Evolutionary conservation across 1,140 invertebrate genomes (phyloP), one percentile per base, ranked within the genome.

Genomic region (Micrasema minimum): DNA sequence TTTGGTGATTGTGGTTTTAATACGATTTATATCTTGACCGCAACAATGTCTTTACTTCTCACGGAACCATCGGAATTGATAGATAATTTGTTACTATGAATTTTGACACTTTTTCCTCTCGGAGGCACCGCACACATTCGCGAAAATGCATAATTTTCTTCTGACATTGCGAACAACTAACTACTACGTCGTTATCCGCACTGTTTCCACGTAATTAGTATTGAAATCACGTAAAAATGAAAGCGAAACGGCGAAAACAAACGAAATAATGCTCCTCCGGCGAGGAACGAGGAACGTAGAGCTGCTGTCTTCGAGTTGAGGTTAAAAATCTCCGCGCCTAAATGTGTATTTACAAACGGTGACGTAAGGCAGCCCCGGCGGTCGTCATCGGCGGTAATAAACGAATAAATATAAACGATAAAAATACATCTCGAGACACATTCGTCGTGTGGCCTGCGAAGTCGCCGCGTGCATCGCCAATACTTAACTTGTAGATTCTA

Each of bases 361-460:
- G 65, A 67, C 65, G 65, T 55, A 67, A 67, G 65, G 12, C 35
- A 31, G 35, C 18, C 38, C 16, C 18, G 50, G 50, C 26, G 50
- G n/a, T 41, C 65, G 65, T 67, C 65, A 67, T 50, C 65, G 65
- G 50, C 65, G 20, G 37, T 67, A 55, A 67, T 67, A 67, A 55
- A 43, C 46, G 65, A 53, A 64, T 64, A 64, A 62, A 62, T 64
- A 64, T 46, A 46, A 64, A 23, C 41, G 59, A 64, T 64, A 64
- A 64, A 64, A 64, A 64, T 64, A 64, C 41, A 31, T 26, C 12
- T 14, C 12, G 14, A 64, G 22, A 48, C 59, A 64, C 41, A 46
- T 64, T 45, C 59, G 26, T 14, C 41, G 43, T 14, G 23, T 18
- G 20, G 59, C 18, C 12, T 11, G 22, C 41, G 14, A 16, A 31